These are phyloP conservation scores for Struthio camelus DNA, from an alignment of 2,113 vertebrate genomes.

Conservation along the genomic window DNA sequence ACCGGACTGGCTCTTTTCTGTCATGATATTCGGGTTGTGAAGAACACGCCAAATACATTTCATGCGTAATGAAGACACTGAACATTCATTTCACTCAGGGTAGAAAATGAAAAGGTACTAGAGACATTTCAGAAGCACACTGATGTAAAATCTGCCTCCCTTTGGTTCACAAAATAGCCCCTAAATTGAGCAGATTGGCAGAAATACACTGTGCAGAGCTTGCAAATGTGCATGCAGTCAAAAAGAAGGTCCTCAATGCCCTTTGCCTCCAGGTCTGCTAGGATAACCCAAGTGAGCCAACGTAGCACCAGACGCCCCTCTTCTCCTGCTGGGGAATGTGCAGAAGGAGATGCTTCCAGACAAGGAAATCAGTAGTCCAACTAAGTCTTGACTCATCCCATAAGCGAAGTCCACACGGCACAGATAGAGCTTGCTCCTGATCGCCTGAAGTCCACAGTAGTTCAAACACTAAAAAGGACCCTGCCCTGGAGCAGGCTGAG, in stretches of 20 bases:
- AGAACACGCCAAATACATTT: neutral
- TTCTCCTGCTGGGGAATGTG: neutral
- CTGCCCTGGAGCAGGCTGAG: neutral
- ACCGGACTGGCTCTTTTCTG: no score
- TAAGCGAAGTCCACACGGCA: fast-evolving
- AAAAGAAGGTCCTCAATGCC: neutral
- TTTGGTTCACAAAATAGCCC: fast-evolving
- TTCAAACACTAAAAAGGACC: neutral
- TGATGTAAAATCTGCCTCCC: neutral
- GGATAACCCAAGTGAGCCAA: neutral
- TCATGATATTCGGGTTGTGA: neutral
- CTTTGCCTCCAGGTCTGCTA: fast-evolving
- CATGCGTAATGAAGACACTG: neutral
- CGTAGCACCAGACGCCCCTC: neutral
- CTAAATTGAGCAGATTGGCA: neutral
- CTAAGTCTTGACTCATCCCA: fast-evolving
- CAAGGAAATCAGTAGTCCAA: fast-evolving
- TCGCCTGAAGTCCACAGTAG: neutral
- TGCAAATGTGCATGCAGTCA: fast-evolving
- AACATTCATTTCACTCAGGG: neutral
- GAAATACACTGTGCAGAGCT: fast-evolving
- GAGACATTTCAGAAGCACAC: neutral
- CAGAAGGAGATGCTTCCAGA: neutral
- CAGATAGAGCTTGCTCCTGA: neutral
- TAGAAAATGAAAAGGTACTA: neutral